Conservation (phyloP, 1,140 invertebrate species). For the Phortica variegata region DNA sequence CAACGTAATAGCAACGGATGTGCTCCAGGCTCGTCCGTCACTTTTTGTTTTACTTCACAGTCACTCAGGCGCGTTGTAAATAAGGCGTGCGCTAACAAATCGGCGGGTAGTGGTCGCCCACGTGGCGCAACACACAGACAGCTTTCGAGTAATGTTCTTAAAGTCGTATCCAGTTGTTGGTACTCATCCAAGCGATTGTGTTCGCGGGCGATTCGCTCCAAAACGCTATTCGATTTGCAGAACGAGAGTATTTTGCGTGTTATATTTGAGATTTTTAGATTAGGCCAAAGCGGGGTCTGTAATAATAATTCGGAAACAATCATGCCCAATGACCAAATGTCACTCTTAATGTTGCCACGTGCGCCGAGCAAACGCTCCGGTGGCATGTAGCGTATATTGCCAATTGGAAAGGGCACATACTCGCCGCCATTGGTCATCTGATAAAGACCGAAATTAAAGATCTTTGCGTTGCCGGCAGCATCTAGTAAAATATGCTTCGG, state of each 20-base stretch:
- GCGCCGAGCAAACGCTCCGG: conserved; percentile 77
- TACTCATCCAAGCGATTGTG: conserved; percentile 69
- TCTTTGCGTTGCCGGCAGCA: conserved; percentile 68
- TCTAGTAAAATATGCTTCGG: conserved; percentile 83
- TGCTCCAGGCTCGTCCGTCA: not conserved
- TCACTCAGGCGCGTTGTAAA: conserved; percentile 1
- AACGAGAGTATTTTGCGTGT: conserved; percentile 75
- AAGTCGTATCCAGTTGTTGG: conserved; percentile 47
- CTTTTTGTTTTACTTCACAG: not conserved
- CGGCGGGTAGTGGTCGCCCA: conserved; percentile 64
- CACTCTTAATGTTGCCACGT: conserved; percentile 70
- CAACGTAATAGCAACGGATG: conserved; percentile 37
- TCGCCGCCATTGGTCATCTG: conserved; percentile 76
- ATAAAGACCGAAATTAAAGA: conserved; percentile 91
- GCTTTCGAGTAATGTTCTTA: conserved; percentile 67
- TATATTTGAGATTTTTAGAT: conserved; percentile 71
- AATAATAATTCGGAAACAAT: conserved; percentile 78
- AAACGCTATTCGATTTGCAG: conserved; percentile 65
- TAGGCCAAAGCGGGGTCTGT: conserved; percentile 67
- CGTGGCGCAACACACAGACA: conserved; percentile 70
- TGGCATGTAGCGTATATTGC: conserved; percentile 76
- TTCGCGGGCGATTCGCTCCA: conserved; percentile 76
- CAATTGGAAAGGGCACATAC: conserved; percentile 85
- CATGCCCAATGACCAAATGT: conserved; percentile 90
- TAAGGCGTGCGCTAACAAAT: conserved; percentile 60